Percentiles rank a stretch among this genome's conserved stretches.
Evolutionary conservation across 2,113 vertebrate species (phyloP).

Genomic region (Chloropsis hardwickii): DNA sequence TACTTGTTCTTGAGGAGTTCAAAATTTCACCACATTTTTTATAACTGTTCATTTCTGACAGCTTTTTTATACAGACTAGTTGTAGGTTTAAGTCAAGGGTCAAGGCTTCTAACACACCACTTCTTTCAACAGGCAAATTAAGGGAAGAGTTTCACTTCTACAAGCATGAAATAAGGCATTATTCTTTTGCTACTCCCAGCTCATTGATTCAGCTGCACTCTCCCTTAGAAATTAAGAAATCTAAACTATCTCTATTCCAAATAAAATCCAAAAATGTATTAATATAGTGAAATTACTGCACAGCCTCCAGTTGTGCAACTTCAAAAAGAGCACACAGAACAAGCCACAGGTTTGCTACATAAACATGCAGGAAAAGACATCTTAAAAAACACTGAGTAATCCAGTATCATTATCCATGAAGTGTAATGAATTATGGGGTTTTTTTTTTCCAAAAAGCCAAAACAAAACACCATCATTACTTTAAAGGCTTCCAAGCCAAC

Average conservation of each 20-base stretch:
- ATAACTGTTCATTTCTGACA: conserved; percentile 6
- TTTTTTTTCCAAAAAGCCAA: background rate
- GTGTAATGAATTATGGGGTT: background rate
- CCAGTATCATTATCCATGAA: background rate
- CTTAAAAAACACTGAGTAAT: background rate
- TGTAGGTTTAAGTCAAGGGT: background rate
- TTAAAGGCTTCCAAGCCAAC: background rate
- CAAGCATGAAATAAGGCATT: background rate
- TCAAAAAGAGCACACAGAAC: background rate
- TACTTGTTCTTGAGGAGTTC: background rate
- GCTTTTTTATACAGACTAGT: background rate
- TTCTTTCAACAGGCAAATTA: background rate
- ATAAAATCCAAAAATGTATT: background rate
- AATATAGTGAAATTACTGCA: background rate
- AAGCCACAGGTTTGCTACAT: background rate
- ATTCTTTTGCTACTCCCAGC: background rate
- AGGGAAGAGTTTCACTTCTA: background rate
- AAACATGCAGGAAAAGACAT: background rate
- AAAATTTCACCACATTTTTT: background rate
- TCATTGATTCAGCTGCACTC: background rate
- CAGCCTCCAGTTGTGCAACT: background rate
- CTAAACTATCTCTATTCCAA: background rate
- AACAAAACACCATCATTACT: background rate
- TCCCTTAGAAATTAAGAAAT: background rate
- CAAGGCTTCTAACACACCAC: background rate